Evolutionary conservation across 2,888 invertebrate species (phyloP), one percentile per base, ranked within the genome.

Genomic region (Vandiemenella viatica): DNA sequence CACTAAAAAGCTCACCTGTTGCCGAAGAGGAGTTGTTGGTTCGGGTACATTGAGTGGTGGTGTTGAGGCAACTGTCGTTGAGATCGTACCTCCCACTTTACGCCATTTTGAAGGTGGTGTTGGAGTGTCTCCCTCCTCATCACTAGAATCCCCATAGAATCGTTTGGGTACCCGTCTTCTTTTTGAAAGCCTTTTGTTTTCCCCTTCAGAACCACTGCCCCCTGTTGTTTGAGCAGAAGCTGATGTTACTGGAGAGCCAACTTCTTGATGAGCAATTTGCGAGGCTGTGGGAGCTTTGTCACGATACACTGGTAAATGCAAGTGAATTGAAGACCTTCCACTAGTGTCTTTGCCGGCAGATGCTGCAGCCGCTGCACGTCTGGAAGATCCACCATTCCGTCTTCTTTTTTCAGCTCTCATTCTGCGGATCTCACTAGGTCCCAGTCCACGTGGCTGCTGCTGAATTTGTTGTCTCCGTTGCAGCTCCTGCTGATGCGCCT

Each of bases 91-190:
- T 58, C 83, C 83, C 53, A 78, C 76, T 62, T 83, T 84, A 50
- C 79, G 71, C 83, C 84, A 85, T 58, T 84, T 84, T 15, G 79
- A 62, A 56, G 75, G 74, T 3, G 77, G 75, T 45, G 72, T 72
- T 56, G 74, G 75, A 2, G 79, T 42, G 4, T 71, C 77, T 15
- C 73, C 70, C 54, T 88, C 88, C 58, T 88, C 88, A 57, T 87
- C 88, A 62, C 87, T 87, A 1, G 87, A 84, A 62, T 88, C 88
- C 0, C 88, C 89, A 61, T 88, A 89, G 63, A 89, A 89, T 61
- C 81, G 83, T 60, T 88, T 88, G 0, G 86, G 88, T 21, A 87
- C 80, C 37, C 88, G 68, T 58, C 84, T 74, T 51, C 88, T 75
- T 65, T 88, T 87, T 1, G 88, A 88, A 1, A 80, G 77, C 32